Evolutionary conservation across 2,113 vertebrate species (phyloP).

Genomic region (Climacteris rufus): DNA sequence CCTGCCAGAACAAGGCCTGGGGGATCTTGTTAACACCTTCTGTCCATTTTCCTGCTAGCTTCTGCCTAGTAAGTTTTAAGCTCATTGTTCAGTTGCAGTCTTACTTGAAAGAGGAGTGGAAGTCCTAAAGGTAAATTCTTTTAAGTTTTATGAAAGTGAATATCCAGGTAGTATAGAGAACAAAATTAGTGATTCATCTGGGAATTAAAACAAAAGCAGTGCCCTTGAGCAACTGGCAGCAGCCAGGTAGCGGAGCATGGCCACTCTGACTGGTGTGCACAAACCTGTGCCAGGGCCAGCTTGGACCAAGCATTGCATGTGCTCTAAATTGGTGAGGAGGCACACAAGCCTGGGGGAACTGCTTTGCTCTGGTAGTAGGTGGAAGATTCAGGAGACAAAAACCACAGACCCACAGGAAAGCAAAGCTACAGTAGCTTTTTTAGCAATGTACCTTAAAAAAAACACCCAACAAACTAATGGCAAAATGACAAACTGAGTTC

Average conservation of each 20-base stretch:
- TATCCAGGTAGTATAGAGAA: neutral
- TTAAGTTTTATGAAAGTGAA: neutral
- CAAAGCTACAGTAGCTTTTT: neutral
- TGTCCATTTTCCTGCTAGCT: neutral
- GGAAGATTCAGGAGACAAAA: neutral
- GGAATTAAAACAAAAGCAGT: neutral
- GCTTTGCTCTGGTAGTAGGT: neutral
- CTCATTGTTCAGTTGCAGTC: neutral
- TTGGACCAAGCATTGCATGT: rapidly evolving
- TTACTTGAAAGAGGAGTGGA: neutral
- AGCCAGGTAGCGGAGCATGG: rapidly evolving
- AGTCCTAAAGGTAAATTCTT: neutral
- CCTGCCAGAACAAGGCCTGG: neutral
- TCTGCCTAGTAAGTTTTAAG: neutral
- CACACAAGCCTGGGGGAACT: rapidly evolving
- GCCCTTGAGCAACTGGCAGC: neutral
- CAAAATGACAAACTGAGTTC: neutral
- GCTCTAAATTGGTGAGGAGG: neutral
- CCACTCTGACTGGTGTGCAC: rapidly evolving
- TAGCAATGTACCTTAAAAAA: neutral
- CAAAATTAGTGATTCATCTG: neutral
- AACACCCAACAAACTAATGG: neutral
- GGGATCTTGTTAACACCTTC: neutral
- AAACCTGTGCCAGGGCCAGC: rapidly evolving
- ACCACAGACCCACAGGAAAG: neutral